A percentile compares a stretch with the other conserved stretches of the same genome.
Evolutionary conservation across 2,797 vertebrate genomes (phyloP).

Genomic region (Danio tinwini): DNA sequence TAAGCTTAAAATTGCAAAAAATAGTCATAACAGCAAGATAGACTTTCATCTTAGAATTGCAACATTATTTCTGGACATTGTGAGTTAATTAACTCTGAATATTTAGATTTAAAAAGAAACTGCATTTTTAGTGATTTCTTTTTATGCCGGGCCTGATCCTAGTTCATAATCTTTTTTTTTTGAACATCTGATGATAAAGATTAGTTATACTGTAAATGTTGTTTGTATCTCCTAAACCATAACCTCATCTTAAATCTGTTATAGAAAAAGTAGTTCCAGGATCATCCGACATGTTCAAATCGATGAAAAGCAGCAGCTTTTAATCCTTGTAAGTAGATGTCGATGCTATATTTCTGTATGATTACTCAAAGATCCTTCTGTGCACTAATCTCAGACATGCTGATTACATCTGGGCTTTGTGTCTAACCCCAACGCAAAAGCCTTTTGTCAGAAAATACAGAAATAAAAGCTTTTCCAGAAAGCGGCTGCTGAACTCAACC

Average conservation of each 20-base stretch:
- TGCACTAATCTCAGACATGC: constrained; percentile 11
- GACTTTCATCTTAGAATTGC: too few relatives aligned
- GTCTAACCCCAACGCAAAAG: neutral
- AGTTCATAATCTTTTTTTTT: neutral
- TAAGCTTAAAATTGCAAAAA: too few relatives aligned
- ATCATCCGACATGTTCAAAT: neutral
- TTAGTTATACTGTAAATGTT: neutral
- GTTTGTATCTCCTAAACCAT: neutral
- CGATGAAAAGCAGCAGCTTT: neutral
- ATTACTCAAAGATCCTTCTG: neutral
- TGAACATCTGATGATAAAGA: neutral
- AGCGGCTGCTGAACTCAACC: constrained; percentile 23
- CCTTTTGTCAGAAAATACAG: constrained; percentile 23
- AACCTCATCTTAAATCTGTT: neutral
- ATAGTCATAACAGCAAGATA: too few relatives aligned
- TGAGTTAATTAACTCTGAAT: too few relatives aligned
- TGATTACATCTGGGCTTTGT: constrained; percentile 32
- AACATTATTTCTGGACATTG: too few relatives aligned
- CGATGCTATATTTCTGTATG: neutral
- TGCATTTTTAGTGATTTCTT: too few relatives aligned
- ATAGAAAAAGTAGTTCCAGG: neutral
- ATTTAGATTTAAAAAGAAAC: too few relatives aligned
- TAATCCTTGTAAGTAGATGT: constrained; percentile 5
- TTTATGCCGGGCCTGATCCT: too few relatives aligned
- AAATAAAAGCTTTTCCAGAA: constrained; percentile 54